Percentiles rank a stretch among this genome's conserved stretches.
phyloP scores from a whole-genome alignment of 2,113 vertebrate species.

The Balaenoptera acutorostrata region DNA sequence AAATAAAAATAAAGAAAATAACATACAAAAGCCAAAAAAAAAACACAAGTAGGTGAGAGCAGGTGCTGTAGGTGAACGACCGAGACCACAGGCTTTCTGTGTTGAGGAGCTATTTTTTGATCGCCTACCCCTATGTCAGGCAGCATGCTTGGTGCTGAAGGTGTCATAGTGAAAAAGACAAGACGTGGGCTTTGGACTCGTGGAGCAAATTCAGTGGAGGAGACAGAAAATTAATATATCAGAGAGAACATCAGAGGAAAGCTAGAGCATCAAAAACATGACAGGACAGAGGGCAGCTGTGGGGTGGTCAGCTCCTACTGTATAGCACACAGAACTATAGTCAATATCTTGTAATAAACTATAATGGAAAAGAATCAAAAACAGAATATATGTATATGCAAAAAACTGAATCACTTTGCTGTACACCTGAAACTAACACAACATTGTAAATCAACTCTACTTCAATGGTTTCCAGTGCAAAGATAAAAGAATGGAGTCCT shows the following conservation, averaged over 20 bases:
- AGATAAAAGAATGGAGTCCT: neutral
- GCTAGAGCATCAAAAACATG: neutral
- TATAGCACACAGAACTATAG: too few species aligned
- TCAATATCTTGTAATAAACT: too few species aligned
- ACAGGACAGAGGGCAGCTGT: neutral
- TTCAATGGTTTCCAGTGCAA: neutral
- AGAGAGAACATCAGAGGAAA: neutral
- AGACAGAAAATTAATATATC: neutral
- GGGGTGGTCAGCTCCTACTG: too few species aligned
- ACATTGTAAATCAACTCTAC: neutral
- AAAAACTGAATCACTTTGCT: neutral
- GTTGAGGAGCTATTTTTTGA: too few species aligned
- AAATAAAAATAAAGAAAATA: too few species aligned
- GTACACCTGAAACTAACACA: neutral
- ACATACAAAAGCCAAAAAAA: too few species aligned
- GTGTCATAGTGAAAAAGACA: neutral
- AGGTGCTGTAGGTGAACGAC: neutral
- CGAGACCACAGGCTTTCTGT: neutral
- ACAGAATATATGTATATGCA: too few species aligned
- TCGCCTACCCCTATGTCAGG: neutral
- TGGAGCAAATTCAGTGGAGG: neutral
- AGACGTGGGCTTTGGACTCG: rapidly evolving
- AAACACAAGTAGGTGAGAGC: too few species aligned
- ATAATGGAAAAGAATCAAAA: too few species aligned
- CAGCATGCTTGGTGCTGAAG: neutral